Percentiles rank a stretch among this genome's conserved stretches.
Conservation (phyloP, 2,113 vertebrate species). For the Aspidoscelis tigris region DNA sequence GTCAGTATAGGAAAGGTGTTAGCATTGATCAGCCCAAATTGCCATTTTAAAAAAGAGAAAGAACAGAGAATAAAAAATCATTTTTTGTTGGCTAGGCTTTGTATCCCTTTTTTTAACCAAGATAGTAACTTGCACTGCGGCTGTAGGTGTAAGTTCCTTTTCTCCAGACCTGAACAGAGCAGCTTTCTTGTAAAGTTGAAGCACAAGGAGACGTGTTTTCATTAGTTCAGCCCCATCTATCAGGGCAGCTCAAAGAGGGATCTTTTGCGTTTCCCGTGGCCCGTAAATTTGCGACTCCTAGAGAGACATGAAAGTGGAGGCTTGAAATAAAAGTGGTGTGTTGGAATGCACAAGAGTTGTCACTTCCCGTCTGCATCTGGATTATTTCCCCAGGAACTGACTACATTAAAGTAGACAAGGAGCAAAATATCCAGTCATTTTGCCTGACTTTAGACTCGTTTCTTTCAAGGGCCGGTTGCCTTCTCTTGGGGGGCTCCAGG, state of each 20-base stretch:
- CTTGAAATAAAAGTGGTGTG: constrained; percentile 18
- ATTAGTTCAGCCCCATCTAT: neutral
- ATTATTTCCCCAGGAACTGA: constrained; percentile 19
- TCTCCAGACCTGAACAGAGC: constrained; percentile 17
- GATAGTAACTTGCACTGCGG: constrained; percentile 18
- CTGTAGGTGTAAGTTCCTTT: neutral
- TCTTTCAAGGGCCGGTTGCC: neutral
- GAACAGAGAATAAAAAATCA: too few relatives aligned
- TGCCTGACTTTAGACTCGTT: neutral
- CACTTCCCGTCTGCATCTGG: constrained; percentile 21
- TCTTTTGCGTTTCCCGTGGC: constrained; percentile 20
- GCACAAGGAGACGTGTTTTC: constrained; percentile 11
- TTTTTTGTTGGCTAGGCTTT: too few relatives aligned
- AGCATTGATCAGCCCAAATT: too few relatives aligned
- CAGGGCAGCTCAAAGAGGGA: neutral
- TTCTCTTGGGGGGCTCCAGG: neutral
- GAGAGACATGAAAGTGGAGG: neutral
- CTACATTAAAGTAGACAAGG: constrained; percentile 22
- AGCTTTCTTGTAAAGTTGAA: constrained; percentile 21
- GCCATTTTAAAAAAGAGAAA: too few relatives aligned
- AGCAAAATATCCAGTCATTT: neutral
- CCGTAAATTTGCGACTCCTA: constrained; percentile 23
- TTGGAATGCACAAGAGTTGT: neutral
- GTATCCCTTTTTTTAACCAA: constrained; percentile 9
- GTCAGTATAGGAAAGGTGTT: too few relatives aligned